These are phyloP conservation scores for Tragelaphus imberbis DNA, from an alignment of 2,113 vertebrate species.

Conservation along the genomic window DNA sequence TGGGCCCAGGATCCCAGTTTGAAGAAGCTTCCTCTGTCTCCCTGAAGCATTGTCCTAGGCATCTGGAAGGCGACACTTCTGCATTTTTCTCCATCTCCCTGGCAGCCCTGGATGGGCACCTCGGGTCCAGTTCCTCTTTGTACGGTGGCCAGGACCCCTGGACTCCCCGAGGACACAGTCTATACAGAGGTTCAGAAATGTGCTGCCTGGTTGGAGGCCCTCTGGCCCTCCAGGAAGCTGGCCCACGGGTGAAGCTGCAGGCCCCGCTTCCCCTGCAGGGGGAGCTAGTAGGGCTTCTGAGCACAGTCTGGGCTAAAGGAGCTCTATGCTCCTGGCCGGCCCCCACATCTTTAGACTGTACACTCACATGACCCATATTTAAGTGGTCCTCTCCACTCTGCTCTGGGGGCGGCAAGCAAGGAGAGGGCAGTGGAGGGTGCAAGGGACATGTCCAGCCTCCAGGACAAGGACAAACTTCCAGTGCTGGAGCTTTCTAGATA, in stretches of 20 bases:
- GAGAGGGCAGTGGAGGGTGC: background rate
- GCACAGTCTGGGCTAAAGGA: background rate
- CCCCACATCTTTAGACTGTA: background rate
- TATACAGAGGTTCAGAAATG: background rate
- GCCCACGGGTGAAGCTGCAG: fast-evolving
- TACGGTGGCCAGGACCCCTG: background rate
- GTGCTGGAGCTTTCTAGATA: fast-evolving
- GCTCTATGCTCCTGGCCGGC: background rate
- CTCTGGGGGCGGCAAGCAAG: fast-evolving
- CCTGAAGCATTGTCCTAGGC: background rate
- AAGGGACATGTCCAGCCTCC: fast-evolving
- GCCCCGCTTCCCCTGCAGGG: background rate
- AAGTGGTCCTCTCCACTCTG: background rate
- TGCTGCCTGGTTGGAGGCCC: background rate
- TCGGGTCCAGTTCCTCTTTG: background rate
- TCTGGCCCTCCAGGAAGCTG: background rate
- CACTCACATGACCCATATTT: fast-evolving
- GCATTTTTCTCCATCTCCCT: background rate
- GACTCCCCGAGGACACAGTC: background rate
- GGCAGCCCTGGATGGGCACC: background rate
- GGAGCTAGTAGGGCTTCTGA: fast-evolving
- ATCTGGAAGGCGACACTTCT: fast-evolving
- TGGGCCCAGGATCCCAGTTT: background rate
- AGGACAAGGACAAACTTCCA: background rate
- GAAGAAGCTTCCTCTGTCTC: background rate